Base-by-base conservation (phyloP, 2,888 invertebrate genomes). In the Leptinotarsa haldemani region DNA sequence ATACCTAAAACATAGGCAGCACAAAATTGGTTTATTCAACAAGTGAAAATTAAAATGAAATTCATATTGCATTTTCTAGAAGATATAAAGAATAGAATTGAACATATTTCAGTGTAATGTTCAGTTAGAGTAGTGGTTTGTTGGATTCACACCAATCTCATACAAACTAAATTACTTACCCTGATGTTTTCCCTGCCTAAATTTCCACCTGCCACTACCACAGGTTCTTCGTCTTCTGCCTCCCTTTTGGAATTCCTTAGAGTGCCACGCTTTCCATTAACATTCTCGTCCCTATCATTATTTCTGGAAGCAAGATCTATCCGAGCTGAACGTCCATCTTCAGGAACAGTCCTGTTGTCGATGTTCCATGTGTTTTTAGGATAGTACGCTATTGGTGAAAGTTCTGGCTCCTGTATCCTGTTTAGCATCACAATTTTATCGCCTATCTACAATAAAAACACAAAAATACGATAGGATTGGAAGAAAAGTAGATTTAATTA, bases 401-500 rank as follows among this genome's bases (percentile, higher is more conserved):
- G 89, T 72, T 89, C 89, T 80, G 89, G 87, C 81, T 90, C 89
- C 77, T 90, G 89, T 83, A 91, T 90, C 82, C 91, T 89, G 81
- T 93, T 93, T 79, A 95, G 89, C 79, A 95, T 93, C 50, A 95
- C 92, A 78, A 95, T 90, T 86, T 93, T 93, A 82, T 94, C 92
- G 72, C 93, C 94, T 80, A 94, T 90, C 89, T 92, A 70, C 40
- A 40, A 40, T 40, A 40, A 40, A 40, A 65, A 82, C 85, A 40
- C 46, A 80, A 50, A 64, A 18, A 50, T 58, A 65, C 13, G 50
- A 25, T 56, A 30, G 30, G 30, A 30, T 30, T 30, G 30, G 30
- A 30, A 30, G 30, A 30, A 30, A 30, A 1, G 7, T 30, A 30
- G 7, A 30, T 30, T 30, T 30, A 30, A 7, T 30, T 30, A 30